Base-by-base conservation (phyloP, 2,888 invertebrate species). In the Invenusta paracnida region DNA sequence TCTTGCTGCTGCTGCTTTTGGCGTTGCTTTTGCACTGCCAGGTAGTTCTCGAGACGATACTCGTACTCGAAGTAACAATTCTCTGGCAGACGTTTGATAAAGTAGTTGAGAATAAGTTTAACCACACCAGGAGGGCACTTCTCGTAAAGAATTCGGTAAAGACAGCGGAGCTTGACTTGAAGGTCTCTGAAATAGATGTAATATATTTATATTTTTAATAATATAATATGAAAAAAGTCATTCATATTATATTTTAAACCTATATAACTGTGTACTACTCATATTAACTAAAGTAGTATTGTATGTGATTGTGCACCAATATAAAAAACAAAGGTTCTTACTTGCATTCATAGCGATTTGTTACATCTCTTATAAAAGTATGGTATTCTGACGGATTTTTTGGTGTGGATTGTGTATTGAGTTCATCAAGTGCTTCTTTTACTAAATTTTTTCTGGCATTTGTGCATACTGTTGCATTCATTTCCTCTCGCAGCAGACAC, bases 21-120 rank as follows among this genome's bases (percentile, higher is more conserved):
- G 2, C 25, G 73, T 5, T 25, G 73, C 73, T 73, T 25, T 23
- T 73, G 5, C 17, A 5, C 27, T 5, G 5, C 27, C 23, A 73
- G 73, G 25, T 73, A 73, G 73, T 73, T 5, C 73, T 73, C 2
- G 23, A 73, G 73, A 5, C 73, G 73, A 23, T 73, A 23, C 27
- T 73, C 73, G 27, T 73, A 73, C 73, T 73, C 73, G 73, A 23
- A 73, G 73, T n/a, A 73, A 23, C 73, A 73, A 5, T 73, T 73
- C 73, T 73, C 73, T 5, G 73, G 73, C 17, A 73, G 73, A 2
- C 11, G 5, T 23, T 73, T 25, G 73, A 73, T 23, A 23, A 73
- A 73, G 27, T 73, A 73, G 73, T 73, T 23, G 73, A 73, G 73
- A 23, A 73, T 73, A 2, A 73, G 73, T 5, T 23, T 5, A 23